Base-by-base conservation (phyloP, 2,888 invertebrate species). In the Diaperis boleti region DNA sequence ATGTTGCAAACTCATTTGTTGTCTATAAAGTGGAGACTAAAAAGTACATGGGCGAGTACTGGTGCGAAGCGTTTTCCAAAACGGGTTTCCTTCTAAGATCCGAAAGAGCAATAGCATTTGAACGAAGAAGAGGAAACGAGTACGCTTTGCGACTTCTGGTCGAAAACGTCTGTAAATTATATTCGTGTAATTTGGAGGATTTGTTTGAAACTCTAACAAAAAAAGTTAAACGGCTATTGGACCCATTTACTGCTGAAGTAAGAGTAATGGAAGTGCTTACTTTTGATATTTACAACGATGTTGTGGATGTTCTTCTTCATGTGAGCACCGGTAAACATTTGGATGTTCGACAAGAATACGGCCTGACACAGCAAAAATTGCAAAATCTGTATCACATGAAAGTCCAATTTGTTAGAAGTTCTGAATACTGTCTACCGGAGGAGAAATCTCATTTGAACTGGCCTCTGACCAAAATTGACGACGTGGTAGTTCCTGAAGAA, bases 31-130 rank as follows among this genome's bases (percentile, higher is more conserved):
- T 89, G 1, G 80, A 84, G 66, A 75, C 86, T 1, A 79, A 85
- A 35, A 82, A 85, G 35, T 82, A 83, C 61, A 83, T 87, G 0
- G 88, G 88, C 1, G 83, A 86, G 66, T 89, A 89, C 74, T 89
- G 88, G 88, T 89, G 89, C 74, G 86, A 87, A 77, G 87, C 85
- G 0, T 85, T 87, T 68, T 14, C 33, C 6, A 6, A 10, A 42
- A 31, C 3, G 15, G 5, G 84, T 62, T 85, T 86, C 70, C 72
- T 84, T 13, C 74, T 87, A 11, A 70, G 76, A 56, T 85, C 87
- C 0, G 76, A 83, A 7, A 85, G 78, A 74, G 77, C 88, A 18
- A 76, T 87, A 15, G 86, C 86, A 0, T 83, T 82, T 8, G 77
- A 76, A 59, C 67, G 67, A 50, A 70, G 68, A 44, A 57, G 45